These are phyloP conservation scores for Gymnobelideus leadbeateri DNA, from an alignment of 2,113 vertebrate genomes.

Conservation along the genomic window DNA sequence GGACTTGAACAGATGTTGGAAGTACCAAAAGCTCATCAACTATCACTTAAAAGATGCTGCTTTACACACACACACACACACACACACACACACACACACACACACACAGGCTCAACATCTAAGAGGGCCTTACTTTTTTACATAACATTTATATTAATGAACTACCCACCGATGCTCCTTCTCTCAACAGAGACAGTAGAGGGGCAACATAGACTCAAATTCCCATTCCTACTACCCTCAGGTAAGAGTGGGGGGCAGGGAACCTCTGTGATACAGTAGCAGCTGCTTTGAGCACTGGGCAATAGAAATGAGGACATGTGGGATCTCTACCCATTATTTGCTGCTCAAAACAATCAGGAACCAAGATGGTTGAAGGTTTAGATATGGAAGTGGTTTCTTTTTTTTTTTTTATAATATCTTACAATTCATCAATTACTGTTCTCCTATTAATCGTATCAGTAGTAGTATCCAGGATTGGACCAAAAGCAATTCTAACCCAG, in stretches of 20 bases:
- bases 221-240: background rate
- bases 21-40: background rate
- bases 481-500: background rate
- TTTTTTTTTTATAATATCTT: background rate
- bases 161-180: background rate
- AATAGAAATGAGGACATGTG: background rate
- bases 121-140: background rate
- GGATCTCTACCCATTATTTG: background rate
- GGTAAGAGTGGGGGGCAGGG: background rate
- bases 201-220: background rate
- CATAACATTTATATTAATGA: background rate
- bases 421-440: background rate
- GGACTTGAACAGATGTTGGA: background rate
- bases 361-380: background rate
- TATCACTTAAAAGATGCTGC: background rate
- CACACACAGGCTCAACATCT: background rate
- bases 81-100: background rate
- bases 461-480: background rate
- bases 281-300: background rate
- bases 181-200: background rate
- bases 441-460: background rate
- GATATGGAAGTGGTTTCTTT: background rate
- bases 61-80: too few relatives aligned
- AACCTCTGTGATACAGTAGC: background rate
- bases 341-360: background rate